phyloP scores from a whole-genome alignment of 2,888 invertebrate species.

The Lasioglossum villosulum region DNA sequence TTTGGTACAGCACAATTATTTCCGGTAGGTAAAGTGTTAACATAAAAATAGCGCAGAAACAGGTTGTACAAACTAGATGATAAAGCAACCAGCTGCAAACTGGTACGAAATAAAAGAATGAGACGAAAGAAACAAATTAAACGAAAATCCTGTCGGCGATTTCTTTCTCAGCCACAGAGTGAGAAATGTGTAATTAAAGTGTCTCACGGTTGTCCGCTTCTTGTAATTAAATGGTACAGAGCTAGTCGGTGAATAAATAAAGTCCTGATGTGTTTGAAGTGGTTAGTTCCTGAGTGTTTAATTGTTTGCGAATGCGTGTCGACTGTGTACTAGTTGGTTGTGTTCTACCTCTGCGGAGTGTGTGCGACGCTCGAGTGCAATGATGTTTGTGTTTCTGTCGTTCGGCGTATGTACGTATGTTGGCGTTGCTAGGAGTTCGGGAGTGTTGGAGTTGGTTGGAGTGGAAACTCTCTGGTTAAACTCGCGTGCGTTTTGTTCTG shows the following conservation, averaged over 20 bases:
- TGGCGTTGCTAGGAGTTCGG: not conserved
- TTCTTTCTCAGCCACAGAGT: not conserved
- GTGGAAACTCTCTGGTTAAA: not conserved
- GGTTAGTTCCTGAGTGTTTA: not conserved
- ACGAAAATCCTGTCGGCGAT: not conserved
- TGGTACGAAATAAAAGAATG: not conserved
- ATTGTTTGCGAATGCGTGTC: slow-evolving; percentile 12
- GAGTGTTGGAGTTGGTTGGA: not conserved
- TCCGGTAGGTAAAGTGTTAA: not conserved
- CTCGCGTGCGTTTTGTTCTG: not conserved
- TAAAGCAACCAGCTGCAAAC: not conserved
- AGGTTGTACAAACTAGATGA: not conserved
- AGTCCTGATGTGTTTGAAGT: not conserved
- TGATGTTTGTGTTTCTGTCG: not conserved
- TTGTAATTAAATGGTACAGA: not conserved
- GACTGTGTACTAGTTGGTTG: not conserved
- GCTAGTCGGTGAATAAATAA: not conserved
- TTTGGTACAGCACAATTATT: no score
- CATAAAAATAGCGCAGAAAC: not conserved
- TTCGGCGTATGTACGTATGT: not conserved
- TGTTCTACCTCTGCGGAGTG: not conserved
- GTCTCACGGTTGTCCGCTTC: not conserved
- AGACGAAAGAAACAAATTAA: not conserved
- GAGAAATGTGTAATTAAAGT: not conserved
- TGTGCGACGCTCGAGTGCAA: not conserved